phyloP scores from a whole-genome alignment of 1,140 invertebrate species.

The Lysiphlebus fabarum region DNA sequence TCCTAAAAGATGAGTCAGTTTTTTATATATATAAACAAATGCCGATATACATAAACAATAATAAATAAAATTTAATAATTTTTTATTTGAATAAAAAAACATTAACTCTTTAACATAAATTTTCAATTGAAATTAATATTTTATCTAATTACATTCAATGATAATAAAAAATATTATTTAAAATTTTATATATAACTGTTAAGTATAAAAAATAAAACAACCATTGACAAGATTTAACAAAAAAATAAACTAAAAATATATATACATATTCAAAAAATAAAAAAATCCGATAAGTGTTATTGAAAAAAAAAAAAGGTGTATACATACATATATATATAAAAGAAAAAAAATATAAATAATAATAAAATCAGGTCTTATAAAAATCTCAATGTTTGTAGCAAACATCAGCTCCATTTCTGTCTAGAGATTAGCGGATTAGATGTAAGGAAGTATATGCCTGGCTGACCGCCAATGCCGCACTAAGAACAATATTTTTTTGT shows the following conservation, averaged over 20 bases:
- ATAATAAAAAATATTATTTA: no score
- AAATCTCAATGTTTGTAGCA: slow-evolving; percentile 38
- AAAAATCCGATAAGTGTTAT: background rate
- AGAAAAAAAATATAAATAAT: background rate
- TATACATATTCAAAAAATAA: background rate
- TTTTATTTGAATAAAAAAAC: no score
- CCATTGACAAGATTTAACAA: no score
- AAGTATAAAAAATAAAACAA: no score
- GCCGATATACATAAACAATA: no score
- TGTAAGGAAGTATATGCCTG: slow-evolving; percentile 43
- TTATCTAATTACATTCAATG: no score
- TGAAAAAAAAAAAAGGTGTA: background rate
- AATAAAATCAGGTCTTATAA: slow-evolving; percentile 36
- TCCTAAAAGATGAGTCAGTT: no score
- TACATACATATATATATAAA: slow-evolving; percentile 25
- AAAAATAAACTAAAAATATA: background rate
- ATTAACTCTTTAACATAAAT: no score
- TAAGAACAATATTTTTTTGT: slow-evolving; percentile 43
- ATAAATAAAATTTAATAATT: no score
- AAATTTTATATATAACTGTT: no score
- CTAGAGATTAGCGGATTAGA: slow-evolving; percentile 50
- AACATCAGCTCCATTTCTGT: slow-evolving; percentile 46
- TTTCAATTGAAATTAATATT: no score
- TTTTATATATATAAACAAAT: no score
- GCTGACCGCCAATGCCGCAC: slow-evolving; percentile 38